Evolutionary conservation across 2,113 vertebrate genomes (phyloP), one percentile per base, ranked within the genome.

Genomic region (Natator depressus): DNA sequence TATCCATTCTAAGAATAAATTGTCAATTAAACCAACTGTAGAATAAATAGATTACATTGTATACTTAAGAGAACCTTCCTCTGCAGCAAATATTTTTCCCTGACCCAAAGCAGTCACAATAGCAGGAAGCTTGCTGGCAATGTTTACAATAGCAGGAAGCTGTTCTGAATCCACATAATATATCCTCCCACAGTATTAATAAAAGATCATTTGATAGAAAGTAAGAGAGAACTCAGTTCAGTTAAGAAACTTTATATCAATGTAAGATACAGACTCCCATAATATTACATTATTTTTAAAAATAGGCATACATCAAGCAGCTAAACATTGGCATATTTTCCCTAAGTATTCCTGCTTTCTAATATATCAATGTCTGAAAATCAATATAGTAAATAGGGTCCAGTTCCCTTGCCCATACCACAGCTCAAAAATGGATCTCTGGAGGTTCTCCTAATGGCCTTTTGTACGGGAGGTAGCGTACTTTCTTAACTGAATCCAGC

Each of bases 71-170:
- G 59, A 84, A 75, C 20, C 91, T 89, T 98, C 88, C 95, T 96
- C 92, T 89, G 84, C 95, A 97, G 89, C 80, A 89, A 92, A 95
- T 59, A 50, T 82, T 96, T 96, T 87, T 96, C 96, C 94, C 96
- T 1, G 5, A 85, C 91, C 91, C 95, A 95, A 76, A 93, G 83
- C 35, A 94, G 86, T 95, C 82, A 98, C 96, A 98, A 98, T 97
- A 96, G 91, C 83, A 96, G 98, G 97, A 98, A 98, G 88, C 59
- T 89, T 95, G 89, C 95, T 91, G 89, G 88, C 53, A 93, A 2
- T 91, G 85, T 93, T 93, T 96, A 96, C 27, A 93, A 10, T 19
- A 54, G n/a, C 85, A 35, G 81, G 79, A 90, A 87, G 87, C 83
- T 55, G 89, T 82, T 95, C 85, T 82, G 89, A 93, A 96, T 82